Base-by-base conservation (phyloP, 2,113 vertebrate species). In the Cavia porcellus region DNA sequence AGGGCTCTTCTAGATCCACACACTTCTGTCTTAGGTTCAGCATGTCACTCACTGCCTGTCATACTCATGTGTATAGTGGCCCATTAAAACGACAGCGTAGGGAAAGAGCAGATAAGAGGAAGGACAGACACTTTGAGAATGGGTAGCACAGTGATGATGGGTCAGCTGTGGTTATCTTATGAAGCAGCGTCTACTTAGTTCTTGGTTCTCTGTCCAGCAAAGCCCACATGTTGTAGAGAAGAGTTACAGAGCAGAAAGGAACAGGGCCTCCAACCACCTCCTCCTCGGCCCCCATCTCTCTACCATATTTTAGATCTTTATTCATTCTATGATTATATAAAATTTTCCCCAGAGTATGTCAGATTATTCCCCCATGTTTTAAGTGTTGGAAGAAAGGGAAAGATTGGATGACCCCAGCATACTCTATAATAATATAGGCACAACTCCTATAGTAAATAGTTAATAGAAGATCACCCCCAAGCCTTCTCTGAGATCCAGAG, bases 401-500 rank as follows among this genome's bases (percentile, higher is more conserved):
- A 9, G 66, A 45, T 38, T 2, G 55, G 66, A 68, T 93, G 17
- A 15, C 19, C 7, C 9, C 2, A 75, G 45, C n/a, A 82, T 52
- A 14, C 7, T 9, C 32, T 57, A 2, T 72, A 55, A 61, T 77
- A 68, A 70, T n/a, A 74, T 3, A 74, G 80, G 95, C 92, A 2
- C 50, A 81, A 35, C 2, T 59, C 9, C 35, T n/a, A 32, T 25
- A 38, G 52, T 59, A 59, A 82, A 22, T 83, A 52, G 22, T 90
- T 89, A 66, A 81, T 38, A 84, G 32, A 90, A 47, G 47, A 42
- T 61, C 62, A 94, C 89, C 72, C 11, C 22, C 28, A 84, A 66
- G 50, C 30, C 62, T 91, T 94, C 92, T 82, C 14, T 87, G 66
- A 89, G 57, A 86, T 81, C 42, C 35, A 95, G 42, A 85, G 7